phyloP scores from a whole-genome alignment of 1,140 invertebrate genomes.

The Hetaerina americana region DNA sequence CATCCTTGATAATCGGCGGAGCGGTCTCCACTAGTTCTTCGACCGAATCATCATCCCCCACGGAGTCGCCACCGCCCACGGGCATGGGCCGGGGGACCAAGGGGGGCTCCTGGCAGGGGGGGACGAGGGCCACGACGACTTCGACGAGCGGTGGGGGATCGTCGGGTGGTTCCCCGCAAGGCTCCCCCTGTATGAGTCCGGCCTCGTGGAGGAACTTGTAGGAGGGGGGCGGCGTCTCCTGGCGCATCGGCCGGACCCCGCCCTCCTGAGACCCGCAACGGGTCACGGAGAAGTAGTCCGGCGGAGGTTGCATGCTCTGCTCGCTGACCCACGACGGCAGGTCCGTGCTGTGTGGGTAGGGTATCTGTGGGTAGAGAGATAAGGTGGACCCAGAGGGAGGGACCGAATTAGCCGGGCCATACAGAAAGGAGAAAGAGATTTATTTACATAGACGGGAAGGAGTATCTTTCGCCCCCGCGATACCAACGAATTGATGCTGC shows the following conservation, averaged over 20 bases:
- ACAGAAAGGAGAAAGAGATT: no score
- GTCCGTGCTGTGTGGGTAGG: neutral
- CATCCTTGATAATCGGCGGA: neutral
- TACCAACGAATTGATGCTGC: no score
- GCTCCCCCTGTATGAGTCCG: neutral
- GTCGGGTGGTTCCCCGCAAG: neutral
- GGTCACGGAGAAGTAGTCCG: neutral
- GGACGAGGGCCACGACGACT: no score
- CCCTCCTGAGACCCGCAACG: neutral
- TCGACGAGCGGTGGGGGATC: no score
- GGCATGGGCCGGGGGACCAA: neutral
- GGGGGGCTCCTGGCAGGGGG: no score
- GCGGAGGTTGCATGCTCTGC: neutral
- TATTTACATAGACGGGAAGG: no score
- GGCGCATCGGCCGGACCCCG: neutral
- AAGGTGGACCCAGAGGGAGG: no score
- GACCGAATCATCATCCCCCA: neutral
- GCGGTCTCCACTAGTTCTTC: no score
- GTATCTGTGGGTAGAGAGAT: neutral
- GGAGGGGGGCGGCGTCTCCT: neutral
- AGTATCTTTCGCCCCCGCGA: no score
- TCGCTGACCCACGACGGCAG: neutral
- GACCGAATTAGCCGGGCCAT: no score
- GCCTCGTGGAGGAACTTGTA: neutral
- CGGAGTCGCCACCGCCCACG: neutral